Conservation (phyloP, 2,888 invertebrate genomes). For the Boloria euphrosyne region DNA sequence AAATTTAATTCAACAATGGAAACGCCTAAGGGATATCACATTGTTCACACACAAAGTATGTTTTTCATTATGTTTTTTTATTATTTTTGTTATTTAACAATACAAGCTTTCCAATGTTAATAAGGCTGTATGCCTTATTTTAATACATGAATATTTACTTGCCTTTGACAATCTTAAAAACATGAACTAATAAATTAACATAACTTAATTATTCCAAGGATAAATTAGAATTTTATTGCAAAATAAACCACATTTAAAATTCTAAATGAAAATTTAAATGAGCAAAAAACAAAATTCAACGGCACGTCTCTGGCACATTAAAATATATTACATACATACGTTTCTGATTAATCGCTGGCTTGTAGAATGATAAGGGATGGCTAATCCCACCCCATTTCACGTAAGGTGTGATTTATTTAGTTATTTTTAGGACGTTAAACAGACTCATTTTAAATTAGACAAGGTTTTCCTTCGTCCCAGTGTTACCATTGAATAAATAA, state of each 20-base stretch:
- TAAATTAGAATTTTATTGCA: too few relatives aligned
- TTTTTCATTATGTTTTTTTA: too few relatives aligned
- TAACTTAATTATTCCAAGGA: too few relatives aligned
- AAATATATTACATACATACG: slow-evolving; percentile 12
- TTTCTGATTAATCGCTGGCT: slow-evolving; percentile 33
- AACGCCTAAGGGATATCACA: too few relatives aligned
- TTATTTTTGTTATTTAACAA: too few relatives aligned
- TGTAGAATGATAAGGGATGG: slow-evolving; percentile 30
- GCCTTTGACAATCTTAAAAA: too few relatives aligned
- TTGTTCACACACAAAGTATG: too few relatives aligned
- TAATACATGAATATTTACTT: too few relatives aligned
- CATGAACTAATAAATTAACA: too few relatives aligned
- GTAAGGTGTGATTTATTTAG: slow-evolving; percentile 34
- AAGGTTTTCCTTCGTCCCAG: not conserved
- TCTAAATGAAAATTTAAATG: not conserved
- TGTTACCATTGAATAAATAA: slow-evolving; percentile 18
- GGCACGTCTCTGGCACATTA: slow-evolving; percentile 5
- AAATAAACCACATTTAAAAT: not conserved
- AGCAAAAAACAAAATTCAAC: slow-evolving; percentile 7
- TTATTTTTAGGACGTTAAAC: slow-evolving; percentile 15
- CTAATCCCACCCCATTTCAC: slow-evolving; percentile 25
- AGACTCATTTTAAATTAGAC: slow-evolving; percentile 5
- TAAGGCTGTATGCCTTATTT: too few relatives aligned
- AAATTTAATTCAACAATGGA: too few relatives aligned
- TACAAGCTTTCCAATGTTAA: too few relatives aligned